Evolutionary conservation across 2,888 invertebrate genomes (phyloP).

Genomic region (Creontiades dilutus): DNA sequence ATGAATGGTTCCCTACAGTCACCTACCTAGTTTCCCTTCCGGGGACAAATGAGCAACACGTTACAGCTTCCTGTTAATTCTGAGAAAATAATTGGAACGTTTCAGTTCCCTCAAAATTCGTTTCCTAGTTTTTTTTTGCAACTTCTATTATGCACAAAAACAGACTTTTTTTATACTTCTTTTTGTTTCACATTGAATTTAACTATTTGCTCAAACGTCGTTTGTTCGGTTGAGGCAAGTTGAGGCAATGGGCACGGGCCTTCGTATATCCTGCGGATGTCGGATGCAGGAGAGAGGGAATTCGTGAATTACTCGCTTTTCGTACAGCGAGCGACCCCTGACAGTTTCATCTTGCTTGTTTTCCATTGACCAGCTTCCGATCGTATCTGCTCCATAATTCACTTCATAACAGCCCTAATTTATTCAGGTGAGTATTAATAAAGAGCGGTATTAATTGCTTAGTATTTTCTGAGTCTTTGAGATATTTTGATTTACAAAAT

Average conservation of each 20-base stretch:
- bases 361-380: neutral
- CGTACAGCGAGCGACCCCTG: neutral
- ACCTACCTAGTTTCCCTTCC: neutral
- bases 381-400: neutral
- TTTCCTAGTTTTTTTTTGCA: neutral
- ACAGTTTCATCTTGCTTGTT: neutral
- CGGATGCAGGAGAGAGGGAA: neutral
- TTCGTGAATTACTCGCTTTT: neutral
- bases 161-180: neutral
- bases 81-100: neutral
- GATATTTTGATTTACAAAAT: too few species aligned
- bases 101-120: neutral
- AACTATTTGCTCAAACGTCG: neutral
- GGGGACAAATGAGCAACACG: neutral
- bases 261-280: neutral
- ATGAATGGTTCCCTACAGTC: neutral
- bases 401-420: neutral
- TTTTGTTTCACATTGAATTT: neutral
- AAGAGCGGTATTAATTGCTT: too few species aligned
- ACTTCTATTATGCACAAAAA: neutral
- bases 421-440: neutral
- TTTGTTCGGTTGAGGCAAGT: constrained; percentile 37
- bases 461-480: too few species aligned
- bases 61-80: neutral
- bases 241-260: neutral